Percentiles rank a stretch among this genome's conserved stretches.
These are phyloP conservation scores for Acholoe squamosa DNA, from an alignment of 2,888 invertebrate species.

Conservation along the genomic window DNA sequence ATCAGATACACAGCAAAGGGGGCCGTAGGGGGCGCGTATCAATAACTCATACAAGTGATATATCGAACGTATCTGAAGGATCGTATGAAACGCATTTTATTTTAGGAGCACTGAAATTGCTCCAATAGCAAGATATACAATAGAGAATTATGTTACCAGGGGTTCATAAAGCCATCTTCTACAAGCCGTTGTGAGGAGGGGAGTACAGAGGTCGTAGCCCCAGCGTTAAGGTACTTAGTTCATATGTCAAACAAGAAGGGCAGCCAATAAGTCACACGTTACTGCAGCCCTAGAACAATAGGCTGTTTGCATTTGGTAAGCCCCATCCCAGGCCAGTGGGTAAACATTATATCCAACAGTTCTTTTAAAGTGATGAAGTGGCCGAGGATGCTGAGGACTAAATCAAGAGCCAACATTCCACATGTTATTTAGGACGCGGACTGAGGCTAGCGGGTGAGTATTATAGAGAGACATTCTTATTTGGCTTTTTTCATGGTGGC, in stretches of 20 bases:
- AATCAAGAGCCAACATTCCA: background rate
- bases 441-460: no score
- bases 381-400: background rate
- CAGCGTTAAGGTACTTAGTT: background rate
- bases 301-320: slow-evolving; percentile 36
- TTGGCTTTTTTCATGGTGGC: no score
- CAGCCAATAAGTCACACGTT: background rate
- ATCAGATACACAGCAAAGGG: no score
- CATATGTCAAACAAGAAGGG: background rate
- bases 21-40: no score
- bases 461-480: no score
- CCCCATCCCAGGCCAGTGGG: background rate
- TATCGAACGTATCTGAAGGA: no score
- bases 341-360: background rate
- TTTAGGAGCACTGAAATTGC: no score
- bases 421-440: no score
- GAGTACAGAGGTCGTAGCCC: background rate
- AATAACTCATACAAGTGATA: no score
- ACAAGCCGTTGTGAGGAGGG: background rate
- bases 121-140: background rate
- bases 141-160: background rate
- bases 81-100: no score
- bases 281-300: background rate
- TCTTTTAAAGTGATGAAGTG: background rate
- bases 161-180: background rate